phyloP scores from a whole-genome alignment of 2,888 invertebrate species.

The Eristalinus sepulchralis region DNA sequence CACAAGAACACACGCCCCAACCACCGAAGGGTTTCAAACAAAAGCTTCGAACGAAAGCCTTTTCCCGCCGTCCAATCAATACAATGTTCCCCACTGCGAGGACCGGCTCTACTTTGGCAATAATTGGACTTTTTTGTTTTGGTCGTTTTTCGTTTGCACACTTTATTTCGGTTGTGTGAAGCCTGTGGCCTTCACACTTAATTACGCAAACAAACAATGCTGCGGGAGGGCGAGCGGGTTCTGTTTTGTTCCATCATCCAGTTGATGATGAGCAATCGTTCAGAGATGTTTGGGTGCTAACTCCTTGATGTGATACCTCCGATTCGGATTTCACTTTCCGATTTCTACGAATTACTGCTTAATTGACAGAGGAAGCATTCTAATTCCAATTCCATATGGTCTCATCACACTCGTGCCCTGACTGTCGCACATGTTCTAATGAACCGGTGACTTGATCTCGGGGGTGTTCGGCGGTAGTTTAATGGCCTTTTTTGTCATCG shows the following conservation, averaged over 20 bases:
- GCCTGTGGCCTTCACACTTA: conserved; percentile 40
- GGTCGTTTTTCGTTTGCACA: not conserved
- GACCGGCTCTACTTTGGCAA: not conserved
- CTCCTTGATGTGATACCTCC: not conserved
- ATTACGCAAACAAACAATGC: conserved; percentile 32
- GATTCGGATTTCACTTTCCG: not conserved
- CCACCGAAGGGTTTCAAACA: not conserved
- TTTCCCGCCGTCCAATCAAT: conserved; percentile 15
- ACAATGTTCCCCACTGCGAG: not conserved
- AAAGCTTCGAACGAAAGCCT: not conserved
- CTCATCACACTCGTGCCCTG: not conserved
- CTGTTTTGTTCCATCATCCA: not conserved
- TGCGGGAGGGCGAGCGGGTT: not conserved
- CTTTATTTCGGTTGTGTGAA: not conserved
- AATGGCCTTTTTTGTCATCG: not conserved
- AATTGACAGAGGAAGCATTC: not conserved
- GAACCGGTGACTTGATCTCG: not conserved
- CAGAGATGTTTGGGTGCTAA: not conserved
- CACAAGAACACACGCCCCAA: not conserved
- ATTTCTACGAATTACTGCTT: not conserved
- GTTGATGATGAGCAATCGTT: not conserved
- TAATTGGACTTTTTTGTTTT: conserved; percentile 27
- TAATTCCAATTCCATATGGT: not conserved
- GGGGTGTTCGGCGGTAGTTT: not conserved
- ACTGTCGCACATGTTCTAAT: not conserved